These are phyloP conservation scores for Zosterops borbonicus DNA, from an alignment of 2,113 vertebrate genomes.

Conservation along the genomic window DNA sequence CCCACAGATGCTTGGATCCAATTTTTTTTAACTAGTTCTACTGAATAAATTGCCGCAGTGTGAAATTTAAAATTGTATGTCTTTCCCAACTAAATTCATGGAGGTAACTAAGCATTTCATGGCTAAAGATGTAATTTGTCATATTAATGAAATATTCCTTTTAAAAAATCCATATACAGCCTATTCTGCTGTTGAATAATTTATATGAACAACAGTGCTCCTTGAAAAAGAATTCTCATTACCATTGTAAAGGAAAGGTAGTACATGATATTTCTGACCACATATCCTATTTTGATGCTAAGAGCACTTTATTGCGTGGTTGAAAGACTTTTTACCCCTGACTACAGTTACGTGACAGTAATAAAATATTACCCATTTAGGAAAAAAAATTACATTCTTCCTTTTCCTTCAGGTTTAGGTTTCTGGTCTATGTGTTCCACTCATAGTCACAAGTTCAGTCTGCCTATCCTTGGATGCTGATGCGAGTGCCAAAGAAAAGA, in stretches of 20 bases:
- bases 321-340: neutral
- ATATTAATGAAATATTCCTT: slow-evolving; percentile 47
- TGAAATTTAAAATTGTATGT: neutral
- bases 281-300: neutral
- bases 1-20: neutral
- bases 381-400: neutral
- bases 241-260: neutral
- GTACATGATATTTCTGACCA: neutral
- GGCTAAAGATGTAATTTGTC: slow-evolving; percentile 31
- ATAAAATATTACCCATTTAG: neutral
- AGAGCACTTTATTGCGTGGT: neutral
- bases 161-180: slow-evolving; percentile 19
- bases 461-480: neutral
- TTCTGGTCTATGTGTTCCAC: neutral
- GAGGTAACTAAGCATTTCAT: neutral
- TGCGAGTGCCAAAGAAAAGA: neutral
- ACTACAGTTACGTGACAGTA: neutral
- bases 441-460: neutral
- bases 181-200: slow-evolving; percentile 17
- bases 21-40: neutral
- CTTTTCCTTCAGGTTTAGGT: neutral
- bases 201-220: neutral
- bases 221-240: neutral
- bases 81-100: neutral
- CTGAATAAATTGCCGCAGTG: neutral